Conservation (phyloP, 2,113 vertebrate genomes). For the Malurus melanocephalus region DNA sequence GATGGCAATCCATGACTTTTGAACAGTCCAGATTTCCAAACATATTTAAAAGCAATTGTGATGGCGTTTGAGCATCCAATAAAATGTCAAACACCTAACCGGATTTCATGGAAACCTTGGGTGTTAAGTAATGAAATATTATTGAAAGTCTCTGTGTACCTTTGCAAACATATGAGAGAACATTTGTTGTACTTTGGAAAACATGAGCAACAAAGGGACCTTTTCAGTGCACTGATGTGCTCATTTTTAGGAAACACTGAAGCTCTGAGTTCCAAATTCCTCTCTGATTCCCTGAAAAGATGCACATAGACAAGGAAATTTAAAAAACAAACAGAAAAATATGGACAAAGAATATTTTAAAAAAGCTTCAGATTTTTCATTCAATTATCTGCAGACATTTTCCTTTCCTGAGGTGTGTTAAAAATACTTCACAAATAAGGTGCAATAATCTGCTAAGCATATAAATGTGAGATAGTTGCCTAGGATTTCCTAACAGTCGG, state of each 20-base stretch:
- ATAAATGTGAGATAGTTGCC: background rate
- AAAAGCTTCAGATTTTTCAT: background rate
- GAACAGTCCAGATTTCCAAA: background rate
- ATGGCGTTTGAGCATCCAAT: background rate
- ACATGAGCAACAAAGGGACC: background rate
- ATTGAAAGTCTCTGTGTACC: background rate
- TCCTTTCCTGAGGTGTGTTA: background rate
- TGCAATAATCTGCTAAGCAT: background rate
- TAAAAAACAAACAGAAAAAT: background rate
- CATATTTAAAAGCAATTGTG: background rate
- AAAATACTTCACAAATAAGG: background rate
- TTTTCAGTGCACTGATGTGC: background rate
- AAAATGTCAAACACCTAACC: background rate
- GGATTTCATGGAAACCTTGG: background rate
- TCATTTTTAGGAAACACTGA: background rate
- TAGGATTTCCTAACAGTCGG: background rate
- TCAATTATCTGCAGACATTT: background rate
- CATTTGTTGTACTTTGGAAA: background rate
- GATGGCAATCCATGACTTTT: background rate
- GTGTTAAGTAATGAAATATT: background rate
- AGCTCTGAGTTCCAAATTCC: background rate
- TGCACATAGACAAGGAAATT: background rate
- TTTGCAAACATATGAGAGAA: background rate
- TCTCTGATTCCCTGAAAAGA: background rate
- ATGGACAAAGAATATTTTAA: background rate